A percentile compares a stretch with the other conserved stretches of the same genome.
These are phyloP conservation scores for Papilio machaon DNA, from an alignment of 1,140 invertebrate genomes.

Conservation along the genomic window DNA sequence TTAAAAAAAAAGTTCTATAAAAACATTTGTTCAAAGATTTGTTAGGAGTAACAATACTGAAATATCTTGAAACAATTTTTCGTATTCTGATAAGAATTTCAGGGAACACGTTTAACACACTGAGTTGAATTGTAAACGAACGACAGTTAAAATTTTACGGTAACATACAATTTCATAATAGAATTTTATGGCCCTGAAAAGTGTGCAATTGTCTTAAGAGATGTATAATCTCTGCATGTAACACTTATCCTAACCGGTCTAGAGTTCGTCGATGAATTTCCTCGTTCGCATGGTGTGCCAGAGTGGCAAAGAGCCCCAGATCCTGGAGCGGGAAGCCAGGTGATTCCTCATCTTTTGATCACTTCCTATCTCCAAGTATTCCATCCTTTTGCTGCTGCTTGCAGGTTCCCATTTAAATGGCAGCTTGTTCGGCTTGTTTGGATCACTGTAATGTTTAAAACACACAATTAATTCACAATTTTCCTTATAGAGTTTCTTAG, in stretches of 20 bases:
- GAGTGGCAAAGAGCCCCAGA: constrained; percentile 61
- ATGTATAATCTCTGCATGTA: no score
- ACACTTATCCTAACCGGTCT: background rate
- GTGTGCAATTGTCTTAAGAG: no score
- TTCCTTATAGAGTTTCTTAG: background rate
- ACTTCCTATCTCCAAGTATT: constrained; percentile 60
- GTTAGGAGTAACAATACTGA: no score
- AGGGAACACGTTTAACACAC: no score
- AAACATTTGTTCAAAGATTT: no score
- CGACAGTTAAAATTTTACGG: no score
- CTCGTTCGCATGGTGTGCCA: constrained; percentile 58
- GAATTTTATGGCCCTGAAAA: no score
- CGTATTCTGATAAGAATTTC: no score
- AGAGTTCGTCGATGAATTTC: constrained; percentile 59
- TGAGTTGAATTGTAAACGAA: no score
- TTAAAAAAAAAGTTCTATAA: no score
- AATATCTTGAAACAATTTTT: no score
- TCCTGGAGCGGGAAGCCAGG: constrained; percentile 52
- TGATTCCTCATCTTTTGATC: constrained; percentile 55
- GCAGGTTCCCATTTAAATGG: constrained; percentile 60
- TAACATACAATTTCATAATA: no score
- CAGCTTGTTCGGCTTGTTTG: constrained; percentile 58
- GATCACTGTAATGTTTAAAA: constrained; percentile 56
- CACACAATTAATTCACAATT: background rate
- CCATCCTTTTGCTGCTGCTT: constrained; percentile 50